phyloP scores from a whole-genome alignment of 2,113 vertebrate genomes.

The Piaya cayana region DNA sequence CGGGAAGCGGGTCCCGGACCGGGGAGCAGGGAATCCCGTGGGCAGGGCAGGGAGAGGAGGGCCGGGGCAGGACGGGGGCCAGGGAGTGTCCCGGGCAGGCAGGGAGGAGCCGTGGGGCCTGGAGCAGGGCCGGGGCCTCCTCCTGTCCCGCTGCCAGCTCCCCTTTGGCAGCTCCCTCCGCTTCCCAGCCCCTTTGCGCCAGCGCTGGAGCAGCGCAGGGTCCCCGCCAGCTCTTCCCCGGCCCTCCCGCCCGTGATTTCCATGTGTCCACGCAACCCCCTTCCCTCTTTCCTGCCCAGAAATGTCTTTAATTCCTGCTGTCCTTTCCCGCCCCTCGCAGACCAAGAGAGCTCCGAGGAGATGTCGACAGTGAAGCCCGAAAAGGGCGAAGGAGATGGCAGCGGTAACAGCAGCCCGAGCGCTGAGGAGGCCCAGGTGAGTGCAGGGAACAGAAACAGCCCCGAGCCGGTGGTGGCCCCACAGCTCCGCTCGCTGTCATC shows the following conservation, averaged over 20 bases:
- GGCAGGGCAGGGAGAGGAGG: neutral
- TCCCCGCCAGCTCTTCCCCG: neutral
- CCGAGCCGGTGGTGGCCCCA: too few species aligned
- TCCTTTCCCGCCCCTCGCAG: conserved; percentile 23
- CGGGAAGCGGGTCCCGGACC: too few species aligned
- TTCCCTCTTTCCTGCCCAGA: neutral
- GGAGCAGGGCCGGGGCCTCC: neutral
- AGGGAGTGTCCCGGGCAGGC: neutral
- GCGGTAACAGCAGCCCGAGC: conserved; percentile 63
- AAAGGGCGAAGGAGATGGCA: conserved; percentile 69
- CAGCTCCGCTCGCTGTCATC: neutral
- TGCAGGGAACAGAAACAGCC: neutral
- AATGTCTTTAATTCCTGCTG: neutral
- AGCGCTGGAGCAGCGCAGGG: neutral
- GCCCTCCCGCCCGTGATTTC: neutral
- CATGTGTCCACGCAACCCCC: neutral
- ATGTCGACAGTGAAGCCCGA: conserved; percentile 78
- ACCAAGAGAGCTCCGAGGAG: conserved; percentile 79
- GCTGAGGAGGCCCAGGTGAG: conserved; percentile 76
- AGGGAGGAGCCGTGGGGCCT: conserved; percentile 10
- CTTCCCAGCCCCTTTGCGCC: neutral
- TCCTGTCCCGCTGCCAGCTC: conserved; percentile 27
- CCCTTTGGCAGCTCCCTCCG: neutral
- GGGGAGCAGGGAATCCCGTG: neutral
- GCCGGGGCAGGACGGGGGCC: neutral